Conservation (phyloP, 2,113 vertebrate genomes). For the Callochromis pleurospilus region DNA sequence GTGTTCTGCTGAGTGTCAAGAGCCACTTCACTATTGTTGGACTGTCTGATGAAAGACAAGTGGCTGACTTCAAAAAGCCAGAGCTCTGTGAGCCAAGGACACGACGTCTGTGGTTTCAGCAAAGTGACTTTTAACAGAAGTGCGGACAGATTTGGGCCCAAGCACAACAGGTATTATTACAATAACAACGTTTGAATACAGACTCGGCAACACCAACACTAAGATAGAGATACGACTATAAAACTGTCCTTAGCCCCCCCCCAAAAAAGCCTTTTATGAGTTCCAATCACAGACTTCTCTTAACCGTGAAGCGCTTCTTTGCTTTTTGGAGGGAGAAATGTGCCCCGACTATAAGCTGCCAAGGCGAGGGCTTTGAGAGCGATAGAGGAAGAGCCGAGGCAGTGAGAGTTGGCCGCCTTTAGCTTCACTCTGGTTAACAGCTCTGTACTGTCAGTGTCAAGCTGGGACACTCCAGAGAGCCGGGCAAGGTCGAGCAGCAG, state of each 20-base stretch:
- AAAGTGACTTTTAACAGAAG: not conserved
- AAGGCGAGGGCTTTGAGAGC: not conserved
- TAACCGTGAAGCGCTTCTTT: not conserved
- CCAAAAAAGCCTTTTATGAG: accelerated
- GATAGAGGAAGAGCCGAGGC: not conserved
- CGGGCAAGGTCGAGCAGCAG: not conserved
- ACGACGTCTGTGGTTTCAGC: not conserved
- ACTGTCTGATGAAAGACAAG: conserved; percentile 1
- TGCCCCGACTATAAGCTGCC: not conserved
- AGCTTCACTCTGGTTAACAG: not conserved
- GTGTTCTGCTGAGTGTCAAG: conserved; percentile 9
- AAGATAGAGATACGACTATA: not conserved
- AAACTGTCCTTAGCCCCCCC: not conserved
- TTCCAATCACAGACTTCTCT: not conserved
- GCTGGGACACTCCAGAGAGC: not conserved
- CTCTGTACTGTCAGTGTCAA: not conserved
- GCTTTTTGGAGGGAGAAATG: not conserved
- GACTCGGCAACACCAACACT: not conserved
- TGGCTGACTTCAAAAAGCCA: not conserved
- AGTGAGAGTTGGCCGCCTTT: not conserved
- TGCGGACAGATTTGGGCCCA: not conserved
- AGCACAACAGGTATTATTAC: not conserved
- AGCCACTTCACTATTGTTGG: not conserved
- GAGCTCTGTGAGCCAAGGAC: not conserved
- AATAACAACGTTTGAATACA: not conserved